phyloP scores from a whole-genome alignment of 1,140 invertebrate genomes.

The Triops cancriformis region DNA sequence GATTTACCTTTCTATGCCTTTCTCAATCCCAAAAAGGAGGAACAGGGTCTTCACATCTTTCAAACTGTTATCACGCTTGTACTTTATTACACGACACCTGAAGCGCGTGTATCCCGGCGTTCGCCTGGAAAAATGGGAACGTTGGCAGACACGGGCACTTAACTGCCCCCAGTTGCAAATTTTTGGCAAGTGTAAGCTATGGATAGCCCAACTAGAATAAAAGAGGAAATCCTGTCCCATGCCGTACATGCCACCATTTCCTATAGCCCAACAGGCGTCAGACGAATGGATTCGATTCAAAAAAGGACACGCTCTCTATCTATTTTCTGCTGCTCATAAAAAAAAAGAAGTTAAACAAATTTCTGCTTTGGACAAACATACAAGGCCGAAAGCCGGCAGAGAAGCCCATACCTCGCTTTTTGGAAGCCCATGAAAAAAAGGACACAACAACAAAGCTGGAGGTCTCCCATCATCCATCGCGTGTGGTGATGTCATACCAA shows the following conservation, averaged over 20 bases:
- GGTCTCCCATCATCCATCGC: constrained; percentile 8
- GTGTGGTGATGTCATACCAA: constrained; percentile 10
- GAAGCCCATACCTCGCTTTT: not conserved
- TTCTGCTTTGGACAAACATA: not conserved
- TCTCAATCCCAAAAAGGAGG: too few relatives aligned
- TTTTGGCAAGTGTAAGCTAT: not conserved
- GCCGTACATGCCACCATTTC: not conserved
- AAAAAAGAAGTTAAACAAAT: constrained; percentile 1
- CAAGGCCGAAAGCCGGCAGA: not conserved
- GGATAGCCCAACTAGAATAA: not conserved
- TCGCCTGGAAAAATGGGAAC: too few relatives aligned
- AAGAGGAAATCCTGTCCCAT: not conserved
- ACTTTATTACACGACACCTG: too few relatives aligned
- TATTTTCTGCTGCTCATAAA: not conserved
- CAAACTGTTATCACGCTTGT: too few relatives aligned
- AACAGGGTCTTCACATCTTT: too few relatives aligned
- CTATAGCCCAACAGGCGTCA: not conserved
- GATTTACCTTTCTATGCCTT: too few relatives aligned
- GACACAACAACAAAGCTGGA: not conserved
- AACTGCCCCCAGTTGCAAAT: not conserved
- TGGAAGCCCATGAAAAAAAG: not conserved
- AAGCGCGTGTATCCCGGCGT: too few relatives aligned
- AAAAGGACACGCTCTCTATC: not conserved
- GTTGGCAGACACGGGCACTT: too few relatives aligned
- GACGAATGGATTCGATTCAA: not conserved